Evolutionary conservation across 2,113 vertebrate species (phyloP).

Genomic region (Strigops habroptila): DNA sequence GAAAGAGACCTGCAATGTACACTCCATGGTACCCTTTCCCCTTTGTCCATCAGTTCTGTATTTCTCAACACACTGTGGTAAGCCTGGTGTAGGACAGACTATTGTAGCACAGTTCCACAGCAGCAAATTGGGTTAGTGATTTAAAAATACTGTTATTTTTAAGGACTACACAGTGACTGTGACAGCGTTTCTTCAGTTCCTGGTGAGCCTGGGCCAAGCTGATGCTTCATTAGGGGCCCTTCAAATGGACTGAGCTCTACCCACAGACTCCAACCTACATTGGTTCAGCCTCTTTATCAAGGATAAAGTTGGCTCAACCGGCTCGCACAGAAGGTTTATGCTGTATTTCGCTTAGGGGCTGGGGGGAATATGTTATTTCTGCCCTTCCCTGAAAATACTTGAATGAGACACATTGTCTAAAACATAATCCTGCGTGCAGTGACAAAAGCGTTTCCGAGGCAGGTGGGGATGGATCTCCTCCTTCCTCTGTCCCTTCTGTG

Average conservation of each 20-base stretch:
- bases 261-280: background rate
- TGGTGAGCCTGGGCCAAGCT: background rate
- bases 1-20: constrained; percentile 13
- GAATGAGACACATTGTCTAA: constrained; percentile 77
- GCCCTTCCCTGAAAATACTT: constrained; percentile 81
- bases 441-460: constrained; percentile 52
- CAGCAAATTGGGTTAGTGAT: background rate
- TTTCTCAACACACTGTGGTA: background rate
- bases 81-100: background rate
- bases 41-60: background rate
- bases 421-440: constrained; percentile 54
- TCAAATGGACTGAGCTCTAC: background rate
- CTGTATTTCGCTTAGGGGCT: constrained; percentile 74
- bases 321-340: constrained; percentile 39
- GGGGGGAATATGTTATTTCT: constrained; percentile 74
- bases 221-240: background rate
- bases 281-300: background rate
- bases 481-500: constrained; percentile 9
- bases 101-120: background rate
- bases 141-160: background rate
- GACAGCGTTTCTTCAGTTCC: background rate
- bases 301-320: background rate
- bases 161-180: background rate
- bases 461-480: background rate
- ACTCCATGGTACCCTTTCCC: constrained; percentile 17